A percentile compares a stretch with the other conserved stretches of the same genome.
These are phyloP conservation scores for Clarias pachynema DNA, from an alignment of 2,797 vertebrate species.

Conservation along the genomic window DNA sequence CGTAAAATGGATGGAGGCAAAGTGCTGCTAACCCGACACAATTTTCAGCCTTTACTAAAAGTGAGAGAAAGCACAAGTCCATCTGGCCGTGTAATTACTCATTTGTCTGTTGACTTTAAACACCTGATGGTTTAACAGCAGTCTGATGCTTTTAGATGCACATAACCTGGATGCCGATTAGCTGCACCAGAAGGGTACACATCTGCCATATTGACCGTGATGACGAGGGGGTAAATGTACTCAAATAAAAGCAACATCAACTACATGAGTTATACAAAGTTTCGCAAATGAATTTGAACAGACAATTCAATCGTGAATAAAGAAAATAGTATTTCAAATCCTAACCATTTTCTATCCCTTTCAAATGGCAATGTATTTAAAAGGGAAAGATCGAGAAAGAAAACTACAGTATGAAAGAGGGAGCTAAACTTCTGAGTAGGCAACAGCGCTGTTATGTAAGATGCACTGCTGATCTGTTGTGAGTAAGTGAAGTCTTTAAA, in stretches of 20 bases:
- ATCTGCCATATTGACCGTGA: not conserved
- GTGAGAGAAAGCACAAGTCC: constrained; percentile 33
- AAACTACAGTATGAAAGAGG: not conserved
- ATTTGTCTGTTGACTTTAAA: constrained; percentile 15
- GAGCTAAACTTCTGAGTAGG: constrained; percentile 15
- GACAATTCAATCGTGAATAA: not conserved
- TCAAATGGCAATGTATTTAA: constrained; percentile 4
- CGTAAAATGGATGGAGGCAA: constrained; percentile 45
- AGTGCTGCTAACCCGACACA: constrained; percentile 50
- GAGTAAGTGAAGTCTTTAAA: constrained; percentile 46
- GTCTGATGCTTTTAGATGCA: not conserved
- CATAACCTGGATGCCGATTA: constrained; percentile 12
- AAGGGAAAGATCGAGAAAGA: not conserved
- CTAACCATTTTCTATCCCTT: no score
- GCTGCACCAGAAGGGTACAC: constrained; percentile 20
- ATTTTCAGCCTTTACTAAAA: constrained; percentile 49
- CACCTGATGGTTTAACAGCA: constrained; percentile 42
- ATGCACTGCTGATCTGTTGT: constrained; percentile 47
- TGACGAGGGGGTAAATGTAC: not conserved
- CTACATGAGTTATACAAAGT: not conserved
- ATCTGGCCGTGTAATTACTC: constrained; percentile 47
- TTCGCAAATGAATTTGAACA: not conserved
- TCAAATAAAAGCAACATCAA: not conserved
- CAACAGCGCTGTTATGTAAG: constrained; percentile 36
- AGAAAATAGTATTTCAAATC: no score